Evolutionary conservation across 2,113 vertebrate species (phyloP).

Genomic region (Cercocebus atys): DNA sequence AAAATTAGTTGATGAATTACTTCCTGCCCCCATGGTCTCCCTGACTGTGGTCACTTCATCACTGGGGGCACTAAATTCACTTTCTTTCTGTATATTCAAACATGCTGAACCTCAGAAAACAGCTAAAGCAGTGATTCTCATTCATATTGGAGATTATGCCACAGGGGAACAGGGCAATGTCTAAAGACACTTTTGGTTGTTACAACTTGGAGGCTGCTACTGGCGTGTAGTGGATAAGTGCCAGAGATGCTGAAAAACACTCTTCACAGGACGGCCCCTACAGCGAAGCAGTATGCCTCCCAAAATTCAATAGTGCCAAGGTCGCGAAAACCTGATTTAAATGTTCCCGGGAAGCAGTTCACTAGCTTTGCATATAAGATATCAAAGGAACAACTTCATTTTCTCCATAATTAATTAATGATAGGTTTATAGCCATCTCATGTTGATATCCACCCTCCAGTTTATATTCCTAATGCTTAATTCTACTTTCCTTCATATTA

Average conservation of each 20-base stretch:
- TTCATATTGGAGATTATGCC: neutral
- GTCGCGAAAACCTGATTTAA: neutral
- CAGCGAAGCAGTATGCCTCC: neutral
- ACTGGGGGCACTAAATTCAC: neutral
- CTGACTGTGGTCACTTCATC: neutral
- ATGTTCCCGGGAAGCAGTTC: neutral
- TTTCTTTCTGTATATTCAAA: neutral
- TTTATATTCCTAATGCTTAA: neutral
- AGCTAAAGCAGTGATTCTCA: neutral
- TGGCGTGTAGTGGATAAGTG: neutral
- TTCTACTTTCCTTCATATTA: too few species aligned
- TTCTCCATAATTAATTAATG: neutral
- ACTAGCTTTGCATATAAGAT: neutral
- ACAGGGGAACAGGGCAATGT: neutral
- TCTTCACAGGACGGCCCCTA: neutral
- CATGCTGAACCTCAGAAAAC: neutral
- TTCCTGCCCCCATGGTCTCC: neutral
- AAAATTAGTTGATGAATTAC: neutral
- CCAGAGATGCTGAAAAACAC: neutral
- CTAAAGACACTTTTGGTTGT: neutral
- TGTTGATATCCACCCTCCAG: fast-evolving
- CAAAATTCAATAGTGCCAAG: neutral
- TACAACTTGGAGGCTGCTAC: neutral
- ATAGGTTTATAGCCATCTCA: neutral
- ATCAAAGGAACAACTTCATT: neutral